A percentile compares a stretch with the other conserved stretches of the same genome.
Evolutionary conservation across 2,888 invertebrate species (phyloP).

Genomic region (Scelioninae gen. 2): DNA sequence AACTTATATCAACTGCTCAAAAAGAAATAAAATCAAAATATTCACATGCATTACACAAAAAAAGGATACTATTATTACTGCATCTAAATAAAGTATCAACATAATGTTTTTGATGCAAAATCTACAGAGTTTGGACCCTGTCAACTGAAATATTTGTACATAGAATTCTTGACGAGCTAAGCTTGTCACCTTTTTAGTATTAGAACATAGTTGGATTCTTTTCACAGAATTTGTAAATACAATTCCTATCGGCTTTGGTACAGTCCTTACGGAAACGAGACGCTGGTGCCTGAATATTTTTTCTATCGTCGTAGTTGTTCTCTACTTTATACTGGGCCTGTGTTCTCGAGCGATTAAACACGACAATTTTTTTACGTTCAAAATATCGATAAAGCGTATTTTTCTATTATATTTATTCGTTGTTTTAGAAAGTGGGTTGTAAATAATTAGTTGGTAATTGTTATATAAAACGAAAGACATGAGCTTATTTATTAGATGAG

Average conservation of each 20-base stretch:
- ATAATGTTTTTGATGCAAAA: background rate
- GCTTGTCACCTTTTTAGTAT: slow-evolving; percentile 48
- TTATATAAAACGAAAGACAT: slow-evolving; percentile 36
- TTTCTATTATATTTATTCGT: slow-evolving; percentile 49
- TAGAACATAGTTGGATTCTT: slow-evolving; percentile 51
- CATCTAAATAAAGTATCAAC: background rate
- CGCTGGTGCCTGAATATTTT: slow-evolving; percentile 51
- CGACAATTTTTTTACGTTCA: slow-evolving; percentile 26
- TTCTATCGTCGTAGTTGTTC: slow-evolving; percentile 32
- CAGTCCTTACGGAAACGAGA: slow-evolving; percentile 40
- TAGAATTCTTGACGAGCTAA: slow-evolving; percentile 60
- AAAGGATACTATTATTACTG: background rate
- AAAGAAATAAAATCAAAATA: background rate
- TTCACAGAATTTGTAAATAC: slow-evolving; percentile 57
- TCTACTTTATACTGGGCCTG: slow-evolving; percentile 32
- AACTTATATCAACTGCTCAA: background rate
- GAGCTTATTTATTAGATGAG: slow-evolving; percentile 48
- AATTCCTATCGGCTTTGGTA: slow-evolving; percentile 54
- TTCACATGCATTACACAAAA: background rate
- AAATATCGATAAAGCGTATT: slow-evolving; percentile 21
- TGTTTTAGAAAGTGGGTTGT: slow-evolving; percentile 30
- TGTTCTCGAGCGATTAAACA: slow-evolving; percentile 23
- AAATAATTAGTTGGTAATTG: slow-evolving; percentile 52
- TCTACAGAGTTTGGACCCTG: slow-evolving; percentile 5
- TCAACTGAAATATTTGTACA: slow-evolving; percentile 65